Percentiles rank a stretch among this genome's conserved stretches.
Conservation (phyloP, 2,888 invertebrate species). For the Brassicogethes aeneus region DNA sequence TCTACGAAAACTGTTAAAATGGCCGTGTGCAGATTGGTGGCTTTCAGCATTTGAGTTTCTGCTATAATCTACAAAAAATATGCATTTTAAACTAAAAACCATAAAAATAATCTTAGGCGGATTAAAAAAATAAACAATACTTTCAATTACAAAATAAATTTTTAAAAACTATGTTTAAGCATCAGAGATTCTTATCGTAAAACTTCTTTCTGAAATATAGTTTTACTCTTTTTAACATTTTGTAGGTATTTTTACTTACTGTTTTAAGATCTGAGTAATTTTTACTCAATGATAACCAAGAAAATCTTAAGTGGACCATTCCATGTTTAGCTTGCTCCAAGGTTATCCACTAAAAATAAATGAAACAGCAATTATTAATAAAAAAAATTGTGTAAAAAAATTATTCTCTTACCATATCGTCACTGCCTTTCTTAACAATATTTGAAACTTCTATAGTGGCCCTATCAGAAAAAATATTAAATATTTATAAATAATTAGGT, state of each 20-base stretch:
- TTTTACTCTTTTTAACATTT: too few relatives aligned
- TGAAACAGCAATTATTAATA: slow-evolving; percentile 1
- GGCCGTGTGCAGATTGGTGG: slow-evolving; percentile 67
- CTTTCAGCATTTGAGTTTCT: slow-evolving; percentile 65
- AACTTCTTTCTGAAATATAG: too few relatives aligned
- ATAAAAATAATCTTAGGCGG: neutral
- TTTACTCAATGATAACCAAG: slow-evolving; percentile 78
- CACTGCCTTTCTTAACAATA: slow-evolving; percentile 59
- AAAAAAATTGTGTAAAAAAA: slow-evolving; percentile 5
- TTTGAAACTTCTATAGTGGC: slow-evolving; percentile 63
- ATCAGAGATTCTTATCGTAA: too few relatives aligned
- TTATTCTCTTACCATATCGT: slow-evolving; percentile 57
- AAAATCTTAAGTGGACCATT: slow-evolving; percentile 78
- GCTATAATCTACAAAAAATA: slow-evolving; percentile 51
- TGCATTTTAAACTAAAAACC: neutral
- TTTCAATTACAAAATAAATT: too few relatives aligned
- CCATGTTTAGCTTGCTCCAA: slow-evolving; percentile 94
- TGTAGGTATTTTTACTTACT: slow-evolving; percentile 51
- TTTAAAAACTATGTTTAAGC: too few relatives aligned
- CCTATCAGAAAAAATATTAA: slow-evolving; percentile 41
- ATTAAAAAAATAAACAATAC: too few relatives aligned
- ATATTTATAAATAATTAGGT: too few relatives aligned
- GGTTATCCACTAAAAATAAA: slow-evolving; percentile 72
- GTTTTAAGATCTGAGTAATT: slow-evolving; percentile 62
- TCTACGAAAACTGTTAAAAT: slow-evolving; percentile 83